Percentiles rank a stretch among this genome's conserved stretches.
These are phyloP conservation scores for Eupithecia insigniata DNA, from an alignment of 2,888 invertebrate species.

Conservation along the genomic window DNA sequence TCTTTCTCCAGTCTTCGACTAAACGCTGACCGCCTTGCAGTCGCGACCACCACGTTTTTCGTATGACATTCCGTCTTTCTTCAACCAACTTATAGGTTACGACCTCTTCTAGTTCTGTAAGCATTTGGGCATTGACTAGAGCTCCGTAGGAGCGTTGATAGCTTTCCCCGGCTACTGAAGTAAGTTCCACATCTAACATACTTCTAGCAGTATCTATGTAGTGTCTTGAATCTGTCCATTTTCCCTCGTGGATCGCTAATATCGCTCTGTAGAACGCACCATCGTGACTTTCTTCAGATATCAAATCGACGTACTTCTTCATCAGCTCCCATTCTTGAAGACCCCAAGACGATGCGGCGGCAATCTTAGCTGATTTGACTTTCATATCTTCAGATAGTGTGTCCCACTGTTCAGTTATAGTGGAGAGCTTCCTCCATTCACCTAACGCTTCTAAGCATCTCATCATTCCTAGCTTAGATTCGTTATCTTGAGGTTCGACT, in stretches of 20 bases:
- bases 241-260: constrained; percentile 92
- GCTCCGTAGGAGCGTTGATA: constrained; percentile 97
- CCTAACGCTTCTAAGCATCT: constrained; percentile 97
- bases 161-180: constrained; percentile 97
- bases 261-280: constrained; percentile 98
- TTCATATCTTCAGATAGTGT: constrained; percentile 79
- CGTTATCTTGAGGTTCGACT: constrained; percentile 87
- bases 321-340: constrained; percentile 96
- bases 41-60: constrained; percentile 96
- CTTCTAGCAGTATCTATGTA: constrained; percentile 96
- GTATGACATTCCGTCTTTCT: constrained; percentile 91
- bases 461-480: constrained; percentile 97
- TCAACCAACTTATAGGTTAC: constrained; percentile 98
- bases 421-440: constrained; percentile 96
- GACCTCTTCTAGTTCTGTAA: constrained; percentile 98
- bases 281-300: constrained; percentile 96
- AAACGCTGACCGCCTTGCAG: constrained; percentile 96
- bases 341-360: constrained; percentile 98
- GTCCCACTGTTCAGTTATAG: constrained; percentile 87
- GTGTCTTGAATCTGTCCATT: constrained; percentile 88
- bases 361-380: constrained; percentile 92
- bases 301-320: constrained; percentile 93
- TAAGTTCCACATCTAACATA: constrained; percentile 96
- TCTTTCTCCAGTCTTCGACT: constrained; percentile 99
- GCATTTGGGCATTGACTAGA: constrained; percentile 98